Percentiles rank a stretch among this genome's conserved stretches.
These are phyloP conservation scores for Himalopsyche anomala DNA, from an alignment of 2,888 invertebrate genomes.

Conservation along the genomic window DNA sequence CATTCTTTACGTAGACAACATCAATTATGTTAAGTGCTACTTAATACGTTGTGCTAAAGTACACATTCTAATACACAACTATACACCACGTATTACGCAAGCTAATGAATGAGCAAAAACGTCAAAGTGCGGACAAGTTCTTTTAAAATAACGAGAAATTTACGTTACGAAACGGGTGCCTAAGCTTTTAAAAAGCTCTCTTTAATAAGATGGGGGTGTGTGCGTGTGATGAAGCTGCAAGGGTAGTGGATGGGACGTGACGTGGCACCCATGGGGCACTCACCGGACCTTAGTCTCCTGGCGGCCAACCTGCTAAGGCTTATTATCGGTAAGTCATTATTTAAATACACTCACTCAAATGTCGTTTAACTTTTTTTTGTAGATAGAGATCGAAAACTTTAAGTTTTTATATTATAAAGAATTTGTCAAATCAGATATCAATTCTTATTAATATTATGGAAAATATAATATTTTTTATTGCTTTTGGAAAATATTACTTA, in stretches of 20 bases:
- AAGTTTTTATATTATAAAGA: too few species aligned
- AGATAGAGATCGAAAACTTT: too few species aligned
- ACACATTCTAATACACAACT: not conserved
- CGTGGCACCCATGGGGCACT: conserved; percentile 76
- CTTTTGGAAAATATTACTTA: too few species aligned
- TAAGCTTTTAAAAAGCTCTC: conserved; percentile 45
- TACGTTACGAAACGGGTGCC: conserved; percentile 21
- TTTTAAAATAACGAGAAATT: conserved; percentile 11
- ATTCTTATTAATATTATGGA: too few species aligned
- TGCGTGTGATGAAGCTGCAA: conserved; percentile 9
- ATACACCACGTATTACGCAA: not conserved
- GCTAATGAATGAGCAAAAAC: conserved; percentile 38
- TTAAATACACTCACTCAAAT: not conserved
- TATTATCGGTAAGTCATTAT: conserved; percentile 78
- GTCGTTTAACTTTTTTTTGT: not conserved
- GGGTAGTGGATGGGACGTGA: conserved; percentile 52
- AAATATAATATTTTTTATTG: too few species aligned
- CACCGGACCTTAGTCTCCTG: conserved; percentile 78
- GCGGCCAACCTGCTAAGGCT: conserved; percentile 80
- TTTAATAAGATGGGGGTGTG: conserved; percentile 41
- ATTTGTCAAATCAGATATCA: too few species aligned
- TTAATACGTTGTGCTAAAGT: conserved; percentile 6
- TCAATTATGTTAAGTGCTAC: conserved; percentile 45
- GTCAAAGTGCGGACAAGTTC: conserved; percentile 41
- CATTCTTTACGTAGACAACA: not conserved